Evolutionary conservation across 2,888 invertebrate species (phyloP).

Genomic region (Asteroscopus sphinx): DNA sequence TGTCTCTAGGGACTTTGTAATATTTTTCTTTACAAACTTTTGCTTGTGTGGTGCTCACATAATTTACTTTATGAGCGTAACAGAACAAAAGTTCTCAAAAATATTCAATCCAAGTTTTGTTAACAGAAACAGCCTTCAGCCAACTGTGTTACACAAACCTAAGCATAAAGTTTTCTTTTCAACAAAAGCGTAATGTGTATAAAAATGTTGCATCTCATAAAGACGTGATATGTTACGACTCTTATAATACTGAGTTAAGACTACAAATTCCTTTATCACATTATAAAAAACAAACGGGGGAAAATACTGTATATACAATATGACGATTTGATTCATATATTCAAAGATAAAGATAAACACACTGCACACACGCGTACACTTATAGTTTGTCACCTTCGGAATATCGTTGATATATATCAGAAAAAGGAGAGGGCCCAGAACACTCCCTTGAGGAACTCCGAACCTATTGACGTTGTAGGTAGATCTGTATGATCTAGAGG

Average conservation of each 20-base stretch:
- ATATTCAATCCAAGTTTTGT: slow-evolving; percentile 13
- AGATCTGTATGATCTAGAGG: neutral
- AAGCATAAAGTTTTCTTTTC: slow-evolving; percentile 16
- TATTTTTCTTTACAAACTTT: slow-evolving; percentile 3
- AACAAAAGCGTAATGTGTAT: slow-evolving; percentile 7
- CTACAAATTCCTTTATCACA: too few relatives aligned
- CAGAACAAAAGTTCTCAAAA: neutral
- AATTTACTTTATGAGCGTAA: slow-evolving; percentile 7
- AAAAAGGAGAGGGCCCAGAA: too few relatives aligned
- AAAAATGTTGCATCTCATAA: too few relatives aligned
- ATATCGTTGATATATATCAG: too few relatives aligned
- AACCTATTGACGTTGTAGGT: neutral
- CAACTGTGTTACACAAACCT: neutral
- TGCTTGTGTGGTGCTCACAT: slow-evolving; percentile 5
- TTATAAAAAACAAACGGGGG: too few relatives aligned
- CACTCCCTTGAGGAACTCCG: neutral
- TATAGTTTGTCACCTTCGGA: too few relatives aligned
- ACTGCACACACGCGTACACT: too few relatives aligned
- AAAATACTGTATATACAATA: too few relatives aligned
- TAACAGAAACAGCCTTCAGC: slow-evolving; percentile 9
- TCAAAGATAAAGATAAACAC: too few relatives aligned
- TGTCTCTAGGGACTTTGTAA: neutral
- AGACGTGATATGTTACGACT: too few relatives aligned
- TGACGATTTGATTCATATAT: too few relatives aligned
- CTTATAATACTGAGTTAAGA: too few relatives aligned